Conservation (phyloP, 2,797 vertebrate species). For the Momotus momota region DNA sequence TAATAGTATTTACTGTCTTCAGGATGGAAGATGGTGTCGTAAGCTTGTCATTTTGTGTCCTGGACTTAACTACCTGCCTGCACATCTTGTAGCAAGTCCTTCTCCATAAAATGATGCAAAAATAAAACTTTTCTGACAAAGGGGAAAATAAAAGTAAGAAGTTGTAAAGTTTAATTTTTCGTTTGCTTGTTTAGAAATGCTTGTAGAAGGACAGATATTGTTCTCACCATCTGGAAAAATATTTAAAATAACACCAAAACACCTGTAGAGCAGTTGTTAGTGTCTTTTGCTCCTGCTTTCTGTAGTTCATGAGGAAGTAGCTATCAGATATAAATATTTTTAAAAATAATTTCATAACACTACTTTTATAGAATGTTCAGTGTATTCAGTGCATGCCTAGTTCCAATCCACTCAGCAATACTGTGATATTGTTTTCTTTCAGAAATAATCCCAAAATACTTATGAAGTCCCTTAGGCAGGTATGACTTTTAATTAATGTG, state of each 20-base stretch:
- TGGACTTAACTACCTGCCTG: background rate
- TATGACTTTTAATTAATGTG: background rate
- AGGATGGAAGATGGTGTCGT: background rate
- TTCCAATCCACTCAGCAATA: background rate
- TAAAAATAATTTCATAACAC: background rate
- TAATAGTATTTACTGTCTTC: background rate
- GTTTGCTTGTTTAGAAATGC: background rate
- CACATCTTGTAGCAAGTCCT: background rate
- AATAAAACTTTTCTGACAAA: background rate
- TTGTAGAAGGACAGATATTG: background rate
- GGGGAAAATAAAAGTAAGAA: background rate
- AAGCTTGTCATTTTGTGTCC: background rate
- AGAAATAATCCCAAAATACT: background rate
- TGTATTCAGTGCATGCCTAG: background rate
- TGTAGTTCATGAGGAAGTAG: background rate
- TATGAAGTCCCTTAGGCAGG: background rate
- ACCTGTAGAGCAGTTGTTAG: background rate
- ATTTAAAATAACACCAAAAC: background rate
- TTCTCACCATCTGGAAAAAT: background rate
- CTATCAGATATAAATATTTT: background rate
- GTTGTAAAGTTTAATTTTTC: background rate
- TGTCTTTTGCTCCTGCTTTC: background rate
- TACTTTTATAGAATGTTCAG: background rate
- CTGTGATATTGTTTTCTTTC: background rate
- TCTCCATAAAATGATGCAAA: background rate